phyloP scores from a whole-genome alignment of 92 coral and sea anemone species.

The Zoanthus sociatus region DNA sequence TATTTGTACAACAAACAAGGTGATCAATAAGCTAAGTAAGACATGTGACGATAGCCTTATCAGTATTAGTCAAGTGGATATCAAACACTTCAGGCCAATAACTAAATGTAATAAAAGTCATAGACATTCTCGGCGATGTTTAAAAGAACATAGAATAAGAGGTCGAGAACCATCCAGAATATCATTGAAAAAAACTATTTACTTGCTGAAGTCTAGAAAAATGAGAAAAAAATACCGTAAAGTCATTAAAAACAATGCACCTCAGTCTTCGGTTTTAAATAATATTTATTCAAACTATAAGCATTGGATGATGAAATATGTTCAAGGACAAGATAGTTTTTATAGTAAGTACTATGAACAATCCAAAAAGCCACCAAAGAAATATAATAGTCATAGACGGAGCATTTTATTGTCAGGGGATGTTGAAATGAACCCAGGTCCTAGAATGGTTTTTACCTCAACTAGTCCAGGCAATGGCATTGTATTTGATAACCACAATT shows the following conservation, averaged over 20 bases:
- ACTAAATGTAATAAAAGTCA: slow-evolving; percentile 5
- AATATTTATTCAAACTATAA: slow-evolving; percentile 3
- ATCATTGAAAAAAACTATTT: slow-evolving; percentile 1
- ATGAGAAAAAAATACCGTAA: slow-evolving; percentile 6
- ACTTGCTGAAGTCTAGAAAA: slow-evolving; percentile 7
- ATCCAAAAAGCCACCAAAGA: slow-evolving; percentile 23
- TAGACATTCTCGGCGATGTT: slow-evolving; percentile 9
- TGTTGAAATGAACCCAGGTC: slow-evolving; percentile 23
- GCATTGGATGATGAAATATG: slow-evolving; percentile 9
- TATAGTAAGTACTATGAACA: slow-evolving; percentile 20
- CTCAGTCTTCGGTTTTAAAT: slow-evolving; percentile 7
- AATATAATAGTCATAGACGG: slow-evolving; percentile 19
- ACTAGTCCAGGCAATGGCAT: slow-evolving; percentile 24
- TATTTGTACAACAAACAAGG: slow-evolving; percentile 1
- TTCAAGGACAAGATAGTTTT: slow-evolving; percentile 21
- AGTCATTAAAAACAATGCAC: slow-evolving; percentile 6
- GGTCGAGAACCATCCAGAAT: slow-evolving; percentile 9
- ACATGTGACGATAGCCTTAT: slow-evolving; percentile 8
- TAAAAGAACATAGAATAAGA: slow-evolving; percentile 5
- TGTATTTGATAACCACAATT: slow-evolving; percentile 20
- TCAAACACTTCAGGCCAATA: slow-evolving; percentile 2
- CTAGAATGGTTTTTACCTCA: slow-evolving; percentile 22
- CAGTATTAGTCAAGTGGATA: slow-evolving; percentile 7
- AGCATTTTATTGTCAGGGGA: slow-evolving; percentile 23
- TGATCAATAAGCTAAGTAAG: slow-evolving; percentile 3